Base-by-base conservation (phyloP, 2,888 invertebrate species). In the Drosophila kambysellisi region DNA sequence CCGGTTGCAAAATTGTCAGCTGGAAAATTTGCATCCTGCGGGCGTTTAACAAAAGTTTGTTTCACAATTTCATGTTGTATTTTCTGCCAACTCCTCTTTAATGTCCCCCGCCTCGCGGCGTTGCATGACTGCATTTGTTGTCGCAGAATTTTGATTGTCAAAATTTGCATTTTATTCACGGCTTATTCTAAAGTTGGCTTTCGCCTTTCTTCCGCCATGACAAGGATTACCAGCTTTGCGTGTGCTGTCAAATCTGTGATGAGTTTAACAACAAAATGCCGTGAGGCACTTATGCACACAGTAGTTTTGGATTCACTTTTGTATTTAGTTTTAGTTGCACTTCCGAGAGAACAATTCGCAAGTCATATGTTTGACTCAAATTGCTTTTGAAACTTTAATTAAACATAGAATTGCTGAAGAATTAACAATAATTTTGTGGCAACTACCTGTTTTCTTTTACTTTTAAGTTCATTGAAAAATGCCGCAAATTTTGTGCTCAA, bases 131-230 rank as follows among this genome's bases (percentile, higher is more conserved):
- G 72, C 78, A 76, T 66, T 70, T 81, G 79, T 81, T 80, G 81
- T 81, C 81, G 54, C 73, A 66, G n/a, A 43, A 76, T 69, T 72
- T 64, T 54, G 48, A 74, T 64, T 76, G 76, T 73, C 66, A 53
- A 54, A 81, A 81, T 81, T 81, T 81, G 73, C 81, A 81, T 81
- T 74, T 81, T 69, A 79, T 76, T 81, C 78, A 54, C 71, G 56
- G 79, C 62, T 76, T 69, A 79, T 72, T 72, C 76, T 61, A 68
- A 72, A 75, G 60, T 53, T 67, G 64, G 29, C 51, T 35, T 50
- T 56, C 46, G 51, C 54, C 12, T 41, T 33, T 11, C 32, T 20
- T 15, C 52, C 12, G 9, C 32, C 11, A 11, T 33, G 15, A 37
- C 7, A 39, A 59, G 41, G 51, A 30, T 66, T 61, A 51, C 46